Base-by-base conservation (phyloP, 2,797 vertebrate genomes). In the Thaleichthys pacificus region DNA sequence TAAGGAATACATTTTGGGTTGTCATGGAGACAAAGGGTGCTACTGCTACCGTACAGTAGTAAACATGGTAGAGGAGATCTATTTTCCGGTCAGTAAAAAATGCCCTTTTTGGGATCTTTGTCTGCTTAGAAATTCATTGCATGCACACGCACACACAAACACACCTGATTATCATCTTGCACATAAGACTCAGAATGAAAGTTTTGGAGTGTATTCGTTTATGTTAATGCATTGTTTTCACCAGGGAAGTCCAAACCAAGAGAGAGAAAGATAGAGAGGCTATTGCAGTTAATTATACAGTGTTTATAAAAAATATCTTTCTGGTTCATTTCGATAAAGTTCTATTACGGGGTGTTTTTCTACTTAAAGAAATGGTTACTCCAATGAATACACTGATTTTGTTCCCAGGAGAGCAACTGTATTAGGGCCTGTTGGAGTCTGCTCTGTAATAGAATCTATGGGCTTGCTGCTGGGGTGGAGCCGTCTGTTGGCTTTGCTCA, bases 1-100 rank as follows among this genome's bases (percentile, higher is more conserved):
- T 83, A 77, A 70, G 19, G 51, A 17, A 69, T 81, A 77, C 77
- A 79, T 71, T 66, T 73, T 61, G 68, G 66, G 70, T 81, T 68
- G 54, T 68, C 67, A 83, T 65, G 28, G 68, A 74, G 80, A 81
- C 61, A 74, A 76, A 81, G 76, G 77, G 71, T 28, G 21, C 51
- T 66, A 73, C 73, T 81, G 42, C 42, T 14, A 47, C 11, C 12
- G 9, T 14, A 47, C 12, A 47, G 42, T 47, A 47, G 42, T 12
- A 47, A 42, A 47, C 42, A 47, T 47, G 42, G 42, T 47, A 3
- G 12, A 47, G 12, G 9, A 14, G 3, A 47, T 47, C 12, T 47
- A 12, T 47, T 1, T 47, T 47, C 42, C 35, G 35, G 7, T 38
- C 35, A 11, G 1, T 38, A 9, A 38, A 38, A 38, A 38, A 38